Evolutionary conservation across 2,113 vertebrate genomes (phyloP).

Genomic region (Anolis carolinensis): DNA sequence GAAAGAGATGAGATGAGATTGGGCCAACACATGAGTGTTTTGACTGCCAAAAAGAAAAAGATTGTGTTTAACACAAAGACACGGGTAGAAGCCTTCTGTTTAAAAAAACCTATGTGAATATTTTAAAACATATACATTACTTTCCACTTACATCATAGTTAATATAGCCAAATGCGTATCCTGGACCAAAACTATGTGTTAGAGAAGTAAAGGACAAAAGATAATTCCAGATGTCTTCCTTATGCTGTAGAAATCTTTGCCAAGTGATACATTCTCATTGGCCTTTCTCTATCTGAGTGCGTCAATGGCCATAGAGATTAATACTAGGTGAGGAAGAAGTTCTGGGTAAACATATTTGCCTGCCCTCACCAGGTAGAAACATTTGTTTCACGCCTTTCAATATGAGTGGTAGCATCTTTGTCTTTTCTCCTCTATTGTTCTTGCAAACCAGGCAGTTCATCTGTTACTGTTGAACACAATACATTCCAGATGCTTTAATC

Average conservation of each 20-base stretch:
- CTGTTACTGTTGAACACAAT: not conserved
- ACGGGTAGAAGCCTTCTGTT: not conserved
- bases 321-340: not conserved
- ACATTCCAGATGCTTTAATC: not conserved
- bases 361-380: not conserved
- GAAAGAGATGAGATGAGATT: not conserved
- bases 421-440: not conserved
- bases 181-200: not conserved
- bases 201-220: not conserved
- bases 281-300: not conserved
- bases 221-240: not conserved
- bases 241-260: not conserved
- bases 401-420: no score
- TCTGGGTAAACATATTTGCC: not conserved
- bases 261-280: not conserved
- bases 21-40: not conserved
- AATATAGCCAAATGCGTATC: not conserved
- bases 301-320: not conserved
- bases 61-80: not conserved
- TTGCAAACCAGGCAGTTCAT: not conserved
- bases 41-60: not conserved
- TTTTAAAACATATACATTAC: no score
- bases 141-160: not conserved
- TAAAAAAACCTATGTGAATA: not conserved
- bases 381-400: not conserved